Conservation (phyloP, 2,888 invertebrate genomes). For the Eulithis testata region DNA sequence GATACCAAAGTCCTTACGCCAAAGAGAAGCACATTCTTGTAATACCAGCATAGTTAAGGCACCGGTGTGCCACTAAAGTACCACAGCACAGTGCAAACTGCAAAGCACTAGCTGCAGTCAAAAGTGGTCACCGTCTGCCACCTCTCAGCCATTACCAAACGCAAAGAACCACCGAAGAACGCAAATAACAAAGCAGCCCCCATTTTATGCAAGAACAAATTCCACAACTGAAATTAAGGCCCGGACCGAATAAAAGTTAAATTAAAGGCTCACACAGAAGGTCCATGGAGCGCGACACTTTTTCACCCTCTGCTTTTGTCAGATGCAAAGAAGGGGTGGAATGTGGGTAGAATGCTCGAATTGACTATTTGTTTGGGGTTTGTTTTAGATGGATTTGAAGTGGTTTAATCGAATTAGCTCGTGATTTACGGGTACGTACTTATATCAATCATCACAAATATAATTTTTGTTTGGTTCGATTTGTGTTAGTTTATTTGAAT, state of each 20-base stretch:
- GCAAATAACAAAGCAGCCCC: conserved; percentile 33
- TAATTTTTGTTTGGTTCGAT: too few relatives aligned
- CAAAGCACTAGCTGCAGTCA: neutral
- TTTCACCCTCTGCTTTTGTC: conserved; percentile 26
- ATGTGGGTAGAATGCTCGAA: conserved; percentile 14
- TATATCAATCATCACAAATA: too few relatives aligned
- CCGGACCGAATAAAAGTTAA: conserved; percentile 54
- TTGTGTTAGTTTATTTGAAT: too few relatives aligned
- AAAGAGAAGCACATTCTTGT: too few relatives aligned
- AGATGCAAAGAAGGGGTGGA: conserved; percentile 22
- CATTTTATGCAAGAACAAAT: conserved; percentile 54
- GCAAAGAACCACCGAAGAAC: neutral
- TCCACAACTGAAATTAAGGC: conserved; percentile 52
- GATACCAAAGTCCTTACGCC: neutral
- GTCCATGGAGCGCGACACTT: conserved; percentile 39
- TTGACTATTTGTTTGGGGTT: conserved; percentile 22
- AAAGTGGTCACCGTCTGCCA: conserved; percentile 6
- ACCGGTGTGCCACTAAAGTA: neutral
- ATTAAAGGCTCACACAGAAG: conserved; percentile 51
- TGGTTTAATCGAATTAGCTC: neutral
- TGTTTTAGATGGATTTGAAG: conserved; percentile 4
- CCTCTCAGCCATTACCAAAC: conserved; percentile 7
- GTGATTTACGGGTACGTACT: neutral
- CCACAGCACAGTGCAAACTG: neutral
- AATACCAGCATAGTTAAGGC: neutral